These are phyloP conservation scores for Ochropleura leucogaster DNA, from an alignment of 2,888 invertebrate species.

Conservation along the genomic window DNA sequence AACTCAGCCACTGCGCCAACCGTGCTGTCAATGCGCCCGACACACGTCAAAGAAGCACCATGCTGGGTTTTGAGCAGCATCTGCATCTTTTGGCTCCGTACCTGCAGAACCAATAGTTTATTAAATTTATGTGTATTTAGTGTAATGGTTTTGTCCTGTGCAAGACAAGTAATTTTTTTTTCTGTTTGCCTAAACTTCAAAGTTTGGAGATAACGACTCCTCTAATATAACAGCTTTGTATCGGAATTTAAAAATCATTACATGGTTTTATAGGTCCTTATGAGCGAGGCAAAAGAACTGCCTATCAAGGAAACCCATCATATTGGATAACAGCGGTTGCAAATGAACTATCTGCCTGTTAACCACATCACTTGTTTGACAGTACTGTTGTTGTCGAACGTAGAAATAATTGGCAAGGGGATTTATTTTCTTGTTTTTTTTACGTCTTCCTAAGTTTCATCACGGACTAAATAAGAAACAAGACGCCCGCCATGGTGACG, in stretches of 20 bases:
- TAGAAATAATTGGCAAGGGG: constrained; percentile 18
- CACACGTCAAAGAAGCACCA: no score
- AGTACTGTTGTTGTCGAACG: background rate
- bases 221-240: no score
- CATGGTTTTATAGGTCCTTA: background rate
- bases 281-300: background rate
- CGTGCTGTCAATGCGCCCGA: no score
- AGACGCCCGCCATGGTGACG: constrained; percentile 18
- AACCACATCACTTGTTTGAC: background rate
- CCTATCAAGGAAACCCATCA: background rate
- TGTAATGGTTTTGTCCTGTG: background rate
- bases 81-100: no score
- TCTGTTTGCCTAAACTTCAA: no score
- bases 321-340: background rate
- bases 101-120: no score
- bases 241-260: background rate
- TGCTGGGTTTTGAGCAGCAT: no score
- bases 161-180: no score
- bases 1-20: no score
- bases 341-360: background rate
- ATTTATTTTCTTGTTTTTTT: constrained; percentile 38
- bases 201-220: no score
- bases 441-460: constrained; percentile 26
- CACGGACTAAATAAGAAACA: constrained; percentile 27
- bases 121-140: no score